Conservation (phyloP, 2,113 vertebrate species). For the Calypte anna region DNA sequence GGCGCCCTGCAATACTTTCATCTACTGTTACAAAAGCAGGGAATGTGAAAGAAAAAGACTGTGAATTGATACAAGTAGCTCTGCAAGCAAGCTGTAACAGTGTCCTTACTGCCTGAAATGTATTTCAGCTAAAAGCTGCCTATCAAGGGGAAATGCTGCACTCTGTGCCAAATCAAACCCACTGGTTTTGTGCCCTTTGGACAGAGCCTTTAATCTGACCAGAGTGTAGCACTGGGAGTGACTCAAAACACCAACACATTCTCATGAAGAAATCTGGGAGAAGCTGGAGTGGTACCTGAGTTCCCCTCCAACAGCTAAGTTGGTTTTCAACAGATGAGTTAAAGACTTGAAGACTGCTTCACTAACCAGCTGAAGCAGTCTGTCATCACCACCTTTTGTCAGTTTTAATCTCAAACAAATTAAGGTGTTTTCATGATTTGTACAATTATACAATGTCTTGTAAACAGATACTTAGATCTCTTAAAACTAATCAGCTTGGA, state of each 20-base stretch:
- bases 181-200: accelerated
- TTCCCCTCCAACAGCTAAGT: background rate
- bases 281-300: background rate
- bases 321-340: background rate
- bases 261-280: background rate
- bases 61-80: background rate
- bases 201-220: background rate
- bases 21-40: background rate
- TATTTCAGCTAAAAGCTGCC: background rate
- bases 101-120: background rate
- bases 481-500: background rate
- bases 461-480: background rate
- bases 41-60: background rate
- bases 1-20: background rate
- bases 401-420: too few species aligned
- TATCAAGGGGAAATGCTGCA: background rate
- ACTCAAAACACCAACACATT: accelerated
- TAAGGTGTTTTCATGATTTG: background rate
- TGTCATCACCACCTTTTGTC: background rate
- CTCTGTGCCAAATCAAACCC: background rate
- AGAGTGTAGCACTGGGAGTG: accelerated
- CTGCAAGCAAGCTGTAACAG: accelerated
- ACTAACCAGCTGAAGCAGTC: too few species aligned
- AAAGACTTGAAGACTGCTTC: background rate
- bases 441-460: background rate